These are phyloP conservation scores for Indicator maculatus DNA, from an alignment of 2,113 vertebrate genomes.

Conservation along the genomic window DNA sequence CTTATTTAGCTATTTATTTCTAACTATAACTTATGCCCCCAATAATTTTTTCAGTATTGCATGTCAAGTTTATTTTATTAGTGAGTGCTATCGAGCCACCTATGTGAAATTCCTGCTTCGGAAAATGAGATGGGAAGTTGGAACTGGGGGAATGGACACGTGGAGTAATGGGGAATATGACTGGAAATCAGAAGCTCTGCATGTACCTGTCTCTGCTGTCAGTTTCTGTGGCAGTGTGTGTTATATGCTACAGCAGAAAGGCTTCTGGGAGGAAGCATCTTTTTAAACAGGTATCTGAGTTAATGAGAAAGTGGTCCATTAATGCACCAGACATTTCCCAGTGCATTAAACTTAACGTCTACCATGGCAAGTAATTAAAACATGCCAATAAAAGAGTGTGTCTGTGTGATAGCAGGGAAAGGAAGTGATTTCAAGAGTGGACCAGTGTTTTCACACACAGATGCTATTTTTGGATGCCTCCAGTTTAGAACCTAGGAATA, in stretches of 20 bases:
- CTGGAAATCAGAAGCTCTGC: not conserved
- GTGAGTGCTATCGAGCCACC: not conserved
- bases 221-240: not conserved
- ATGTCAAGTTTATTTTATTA: not conserved
- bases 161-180: not conserved
- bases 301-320: not conserved
- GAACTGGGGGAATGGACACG: not conserved
- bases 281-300: not conserved
- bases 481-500: conserved; percentile 50
- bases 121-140: not conserved
- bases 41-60: not conserved
- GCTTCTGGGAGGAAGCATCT: not conserved
- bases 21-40: not conserved
- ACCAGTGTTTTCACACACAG: conserved; percentile 8
- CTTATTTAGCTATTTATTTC: not conserved
- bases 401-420: not conserved
- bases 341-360: not conserved
- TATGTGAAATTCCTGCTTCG: not conserved
- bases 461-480: conserved; percentile 14
- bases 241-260: not conserved
- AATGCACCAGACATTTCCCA: not conserved
- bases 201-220: not conserved
- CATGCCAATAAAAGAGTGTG: not conserved
- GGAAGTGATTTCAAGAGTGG: conserved; percentile 8
- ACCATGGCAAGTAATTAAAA: not conserved